Evolutionary conservation across 2,797 vertebrate genomes (phyloP).

Genomic region (Cygnus olor): DNA sequence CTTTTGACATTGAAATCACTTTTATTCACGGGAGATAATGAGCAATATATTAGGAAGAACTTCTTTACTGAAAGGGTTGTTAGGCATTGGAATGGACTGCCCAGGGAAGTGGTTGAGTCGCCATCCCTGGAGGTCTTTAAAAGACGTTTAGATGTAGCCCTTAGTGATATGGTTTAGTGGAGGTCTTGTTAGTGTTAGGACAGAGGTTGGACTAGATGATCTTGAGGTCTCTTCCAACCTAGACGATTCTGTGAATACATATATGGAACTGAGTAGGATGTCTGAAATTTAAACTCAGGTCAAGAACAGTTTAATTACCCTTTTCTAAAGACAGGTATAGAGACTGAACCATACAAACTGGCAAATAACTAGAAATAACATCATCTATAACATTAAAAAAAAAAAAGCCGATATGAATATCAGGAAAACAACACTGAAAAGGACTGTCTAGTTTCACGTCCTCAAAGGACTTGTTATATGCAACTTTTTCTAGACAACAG

Average conservation of each 20-base stretch:
- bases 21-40: not conserved
- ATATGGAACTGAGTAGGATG: accelerated
- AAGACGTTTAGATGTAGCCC: too few species aligned
- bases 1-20: not conserved
- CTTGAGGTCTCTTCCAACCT: too few species aligned
- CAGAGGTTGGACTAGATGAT: too few species aligned
- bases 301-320: not conserved
- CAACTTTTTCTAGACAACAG: not conserved
- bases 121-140: too few species aligned
- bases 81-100: too few species aligned
- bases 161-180: too few species aligned
- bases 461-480: not conserved
- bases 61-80: too few species aligned
- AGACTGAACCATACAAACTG: not conserved
- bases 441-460: not conserved
- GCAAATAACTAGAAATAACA: not conserved
- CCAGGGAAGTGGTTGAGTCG: too few species aligned
- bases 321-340: not conserved
- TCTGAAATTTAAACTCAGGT: not conserved
- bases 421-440: not conserved
- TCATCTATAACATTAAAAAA: not conserved
- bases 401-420: not conserved
- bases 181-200: too few species aligned
- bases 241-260: too few species aligned
- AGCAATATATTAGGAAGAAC: too few species aligned